Base-by-base conservation (phyloP, 1,140 invertebrate genomes). In the Bombus pyrosoma region DNA sequence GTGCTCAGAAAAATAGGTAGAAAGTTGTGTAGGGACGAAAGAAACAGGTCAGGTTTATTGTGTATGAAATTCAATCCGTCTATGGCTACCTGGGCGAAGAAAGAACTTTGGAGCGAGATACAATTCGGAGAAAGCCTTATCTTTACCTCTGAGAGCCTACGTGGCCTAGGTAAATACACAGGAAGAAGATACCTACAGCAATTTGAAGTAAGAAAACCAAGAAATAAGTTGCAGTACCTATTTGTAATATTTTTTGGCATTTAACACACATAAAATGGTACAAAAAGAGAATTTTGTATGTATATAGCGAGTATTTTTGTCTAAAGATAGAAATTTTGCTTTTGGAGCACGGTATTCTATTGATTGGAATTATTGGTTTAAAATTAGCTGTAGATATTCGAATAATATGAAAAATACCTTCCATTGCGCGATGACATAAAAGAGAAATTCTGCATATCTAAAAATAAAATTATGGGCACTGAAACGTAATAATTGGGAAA, bases 31-130 rank as follows among this genome's bases (percentile, higher is more conserved):
- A 25, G 18, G 10, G 34, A 0, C 43, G 64, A 76, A 57, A 66
- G 68, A 64, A 81, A 86, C 86, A 88, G 83, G 88, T 90, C 85
- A 80, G 86, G 59, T 87, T 75, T 80, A 91, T 90, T 89, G 90
- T 92, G 68, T 64, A 78, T 85, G 90, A 92, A 92, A 92, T 88
- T 81, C 74, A 89, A 92, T 89, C 64, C 28, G 3, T 3, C 10
- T 4, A 32, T 32, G 53, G 1, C 47, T n/a, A 43, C 15, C 25
- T 34, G 15, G 13, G 25, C 2, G 32, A 43, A 72, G 72, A 57
- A 68, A 62, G 32, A 25, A 22, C 22, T 71, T 47, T 28, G 66
- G 32, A 41, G 12, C 18, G 4, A 18, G 73, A 34, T 59, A 57
- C 18, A 8, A 32, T 57, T 62, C 15, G 13, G n/a, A n/a, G 34